Evolutionary conservation across 2,113 vertebrate species (phyloP), one percentile per base, ranked within the genome.

Genomic region (Phrynocephalus versicolor): DNA sequence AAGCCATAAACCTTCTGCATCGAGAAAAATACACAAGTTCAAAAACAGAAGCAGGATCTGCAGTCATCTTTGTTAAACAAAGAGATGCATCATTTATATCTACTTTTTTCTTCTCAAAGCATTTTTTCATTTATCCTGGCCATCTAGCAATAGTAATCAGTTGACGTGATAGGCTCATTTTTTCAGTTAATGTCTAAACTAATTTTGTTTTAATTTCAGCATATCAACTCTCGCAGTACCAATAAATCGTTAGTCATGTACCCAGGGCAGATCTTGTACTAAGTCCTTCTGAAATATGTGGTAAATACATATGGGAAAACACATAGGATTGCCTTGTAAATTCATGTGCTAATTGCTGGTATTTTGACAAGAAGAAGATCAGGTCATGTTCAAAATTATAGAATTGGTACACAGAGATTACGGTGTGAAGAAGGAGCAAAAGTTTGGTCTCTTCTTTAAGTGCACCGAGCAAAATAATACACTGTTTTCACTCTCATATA

Each of bases 1-100:
- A 96, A 96, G 89, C 88, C 92, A 94, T 91, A 95, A 96, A 95
- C 92, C 93, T 95, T 93, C 89, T 90, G 87, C 71, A 92, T 88
- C 92, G 39, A 2, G 33, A 89, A 88, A 92, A 80, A 93, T 19
- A 93, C 0, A 85, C 75, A 93, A 92, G 90, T 95, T 95, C 85
- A 94, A 93, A 95, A 93, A 89, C 93, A 96, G 92, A 95, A 88
- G 92, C 89, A 93, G 79, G 81, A 79, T 86, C 87, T 3, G 6
- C 82, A 87, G 21, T 60, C 83, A 89, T 94, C 86, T 91, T 92
- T 91, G 82, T 94, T 90, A 86, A 88, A 88, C 80, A 87, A 78
- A 64, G 76, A 62, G 69, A 87, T 83, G 82, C 71, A 89, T 72
- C 57, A 83, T 23, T 3, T 75, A 65, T 51, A 69, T n/a, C 9